Evolutionary conservation across 2,797 vertebrate species (phyloP).

Genomic region (Glossophaga mutica): DNA sequence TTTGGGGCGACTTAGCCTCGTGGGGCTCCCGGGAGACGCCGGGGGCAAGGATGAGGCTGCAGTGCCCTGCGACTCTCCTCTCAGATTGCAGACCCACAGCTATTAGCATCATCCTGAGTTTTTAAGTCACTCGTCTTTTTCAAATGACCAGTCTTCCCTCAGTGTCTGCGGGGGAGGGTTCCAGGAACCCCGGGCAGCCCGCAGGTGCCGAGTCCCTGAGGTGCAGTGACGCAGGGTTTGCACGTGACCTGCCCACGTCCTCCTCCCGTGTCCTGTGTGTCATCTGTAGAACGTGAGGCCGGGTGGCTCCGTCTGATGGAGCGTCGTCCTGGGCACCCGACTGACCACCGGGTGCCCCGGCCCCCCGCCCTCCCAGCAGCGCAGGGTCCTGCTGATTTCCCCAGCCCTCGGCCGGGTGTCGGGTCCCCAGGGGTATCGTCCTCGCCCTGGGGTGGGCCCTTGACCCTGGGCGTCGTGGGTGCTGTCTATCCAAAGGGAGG

Average conservation of each 20-base stretch:
- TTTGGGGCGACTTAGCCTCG: accelerated
- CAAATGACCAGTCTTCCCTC: too few species aligned
- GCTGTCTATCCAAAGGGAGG: not conserved
- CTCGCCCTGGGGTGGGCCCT: not conserved
- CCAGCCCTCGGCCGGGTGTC: accelerated
- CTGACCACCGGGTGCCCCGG: not conserved
- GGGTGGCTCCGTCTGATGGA: too few species aligned
- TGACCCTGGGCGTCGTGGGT: accelerated
- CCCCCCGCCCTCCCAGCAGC: accelerated
- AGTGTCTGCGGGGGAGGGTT: not conserved
- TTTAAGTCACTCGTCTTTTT: not conserved
- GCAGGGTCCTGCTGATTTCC: accelerated
- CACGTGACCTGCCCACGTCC: not conserved
- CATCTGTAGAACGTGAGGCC: not conserved
- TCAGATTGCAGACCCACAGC: not conserved
- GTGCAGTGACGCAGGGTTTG: accelerated
- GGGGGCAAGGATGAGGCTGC: not conserved
- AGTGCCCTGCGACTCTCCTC: accelerated
- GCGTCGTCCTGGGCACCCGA: too few species aligned
- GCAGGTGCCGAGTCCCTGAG: not conserved
- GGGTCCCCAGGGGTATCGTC: accelerated
- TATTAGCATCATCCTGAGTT: not conserved
- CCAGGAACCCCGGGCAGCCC: not conserved
- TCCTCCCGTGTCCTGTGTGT: too few species aligned
- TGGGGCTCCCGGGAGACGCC: accelerated